A percentile compares a stretch with the other conserved stretches of the same genome.
Evolutionary conservation across 2,113 vertebrate species (phyloP).

Genomic region (Emydocephalus ijimae): DNA sequence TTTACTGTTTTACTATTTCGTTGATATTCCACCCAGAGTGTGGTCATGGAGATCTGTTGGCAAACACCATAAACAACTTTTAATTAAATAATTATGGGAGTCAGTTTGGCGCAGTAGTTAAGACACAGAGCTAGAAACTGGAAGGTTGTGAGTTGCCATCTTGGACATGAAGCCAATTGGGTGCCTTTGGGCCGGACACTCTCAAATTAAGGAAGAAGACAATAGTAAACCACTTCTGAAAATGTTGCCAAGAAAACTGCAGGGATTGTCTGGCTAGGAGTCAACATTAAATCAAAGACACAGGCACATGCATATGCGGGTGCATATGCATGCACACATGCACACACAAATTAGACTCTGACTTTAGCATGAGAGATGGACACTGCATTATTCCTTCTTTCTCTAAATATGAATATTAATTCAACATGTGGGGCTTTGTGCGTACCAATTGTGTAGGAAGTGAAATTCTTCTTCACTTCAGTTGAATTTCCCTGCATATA

Average conservation of each 20-base stretch:
- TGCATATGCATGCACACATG: rapidly evolving
- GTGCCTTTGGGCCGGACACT: not conserved
- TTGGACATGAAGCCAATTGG: not conserved
- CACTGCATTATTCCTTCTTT: not conserved
- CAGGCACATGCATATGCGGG: rapidly evolving
- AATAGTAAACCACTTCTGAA: not conserved
- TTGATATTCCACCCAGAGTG: not conserved
- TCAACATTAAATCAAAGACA: not conserved
- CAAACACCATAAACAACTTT: not conserved
- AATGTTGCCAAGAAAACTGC: not conserved
- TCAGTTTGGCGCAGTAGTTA: not conserved
- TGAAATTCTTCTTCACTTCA: not conserved
- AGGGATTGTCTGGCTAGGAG: not conserved
- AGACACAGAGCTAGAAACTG: not conserved
- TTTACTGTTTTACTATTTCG: not conserved
- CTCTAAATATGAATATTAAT: not conserved
- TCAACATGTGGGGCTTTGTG: not conserved
- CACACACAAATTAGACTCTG: not conserved
- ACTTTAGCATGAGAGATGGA: not conserved
- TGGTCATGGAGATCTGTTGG: not conserved
- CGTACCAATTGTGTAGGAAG: not conserved
- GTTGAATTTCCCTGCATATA: not conserved
- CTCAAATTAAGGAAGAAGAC: not conserved
- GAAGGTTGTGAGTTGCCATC: not conserved
- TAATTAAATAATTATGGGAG: not conserved